Evolutionary conservation across 2,888 invertebrate genomes (phyloP), one percentile per base, ranked within the genome.

Genomic region (Agapostemon virescens): DNA sequence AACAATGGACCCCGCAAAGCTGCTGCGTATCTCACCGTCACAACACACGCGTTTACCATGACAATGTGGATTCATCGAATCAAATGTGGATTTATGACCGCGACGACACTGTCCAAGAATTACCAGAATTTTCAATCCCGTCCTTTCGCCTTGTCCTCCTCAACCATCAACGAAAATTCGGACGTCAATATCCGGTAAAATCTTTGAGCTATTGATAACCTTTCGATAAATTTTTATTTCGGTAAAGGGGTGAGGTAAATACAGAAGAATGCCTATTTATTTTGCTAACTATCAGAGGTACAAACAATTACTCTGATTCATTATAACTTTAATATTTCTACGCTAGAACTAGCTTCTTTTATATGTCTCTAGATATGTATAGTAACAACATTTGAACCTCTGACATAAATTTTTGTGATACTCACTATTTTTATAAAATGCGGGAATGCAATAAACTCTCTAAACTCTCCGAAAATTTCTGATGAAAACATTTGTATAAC

Each of bases 1-100:
- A 79, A 85, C 79, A 75, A 69, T 87, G 76, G 77, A 38, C 73
- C 30, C 30, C 70, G 55, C 73, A 77, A 86, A 85, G 75, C 81
- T 81, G 84, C 77, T 77, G 70, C 75, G 67, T 74, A 69, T 74
- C 69, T 74, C 61, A 75, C 63, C 69, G 64, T 55, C 61, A 61
- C 66, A 58, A 73, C 66, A 23, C 42, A 68, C 42, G 55, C 75
- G 69, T 76, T 79, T 81, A 72, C 73, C 70, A 36, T 61, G 58
- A 58, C 72, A 70, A 64, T 77, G 42, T 36, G 33, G 78, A 79
- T 75, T 76, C 69, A 76, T 76, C 55, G 52, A 36, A 61, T 69
- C 55, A 69, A 77, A 69, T 26, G 55, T 26, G 66, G 69, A 82
- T 77, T 77, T 78, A 71, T 52, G 55, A 52, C 33, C 67, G 45